A percentile compares a stretch with the other conserved stretches of the same genome.
phyloP scores from a whole-genome alignment of 2,797 vertebrate genomes.

The Zonotrichia albicollis region DNA sequence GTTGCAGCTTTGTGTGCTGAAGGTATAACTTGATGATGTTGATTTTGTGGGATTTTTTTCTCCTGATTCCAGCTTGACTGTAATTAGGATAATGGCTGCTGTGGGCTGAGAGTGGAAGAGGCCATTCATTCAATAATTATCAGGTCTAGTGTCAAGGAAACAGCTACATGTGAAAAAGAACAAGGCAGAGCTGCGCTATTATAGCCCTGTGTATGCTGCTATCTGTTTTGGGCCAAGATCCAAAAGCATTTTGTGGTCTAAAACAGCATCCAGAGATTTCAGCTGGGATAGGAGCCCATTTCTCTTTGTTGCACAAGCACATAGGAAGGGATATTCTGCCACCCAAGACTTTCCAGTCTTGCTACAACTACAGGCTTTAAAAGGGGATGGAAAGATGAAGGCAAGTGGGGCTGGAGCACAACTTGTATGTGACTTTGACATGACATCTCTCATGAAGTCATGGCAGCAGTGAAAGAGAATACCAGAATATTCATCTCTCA shows the following conservation, averaged over 20 bases:
- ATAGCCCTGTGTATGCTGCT: background rate
- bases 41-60: background rate
- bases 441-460: background rate
- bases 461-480: background rate
- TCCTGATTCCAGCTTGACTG: background rate
- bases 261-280: slow-evolving; percentile 32
- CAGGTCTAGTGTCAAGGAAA: slow-evolving; percentile 32
- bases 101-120: slow-evolving; percentile 1
- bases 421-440: background rate
- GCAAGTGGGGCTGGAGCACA: background rate
- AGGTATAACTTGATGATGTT: background rate
- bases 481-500: background rate
- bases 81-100: slow-evolving; percentile 42
- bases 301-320: background rate
- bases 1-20: background rate
- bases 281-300: slow-evolving; percentile 14
- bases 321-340: background rate
- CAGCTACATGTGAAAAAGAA: background rate
- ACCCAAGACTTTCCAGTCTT: background rate
- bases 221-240: slow-evolving; percentile 15
- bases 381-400: background rate
- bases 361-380: background rate
- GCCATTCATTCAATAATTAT: slow-evolving; percentile 33
- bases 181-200: background rate
- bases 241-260: slow-evolving; percentile 24